phyloP scores from a whole-genome alignment of 2,888 invertebrate species.

The Drosophila vallismaia region DNA sequence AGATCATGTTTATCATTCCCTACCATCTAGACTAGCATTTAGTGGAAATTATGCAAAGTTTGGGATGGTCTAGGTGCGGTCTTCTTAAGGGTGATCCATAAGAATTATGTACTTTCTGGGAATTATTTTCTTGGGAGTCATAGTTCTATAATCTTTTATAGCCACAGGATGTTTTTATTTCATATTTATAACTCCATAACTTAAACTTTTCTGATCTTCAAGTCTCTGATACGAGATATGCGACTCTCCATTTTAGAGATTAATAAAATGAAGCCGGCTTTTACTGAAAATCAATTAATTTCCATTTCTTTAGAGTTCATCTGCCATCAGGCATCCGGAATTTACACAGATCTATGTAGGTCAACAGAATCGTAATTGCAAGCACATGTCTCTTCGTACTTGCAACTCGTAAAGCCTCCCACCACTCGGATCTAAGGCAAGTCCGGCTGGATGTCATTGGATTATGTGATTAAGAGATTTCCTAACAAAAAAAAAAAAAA shows the following conservation, averaged over 20 bases:
- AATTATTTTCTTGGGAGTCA: not conserved
- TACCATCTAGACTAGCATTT: slow-evolving; percentile 25
- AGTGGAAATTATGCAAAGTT: slow-evolving; percentile 57
- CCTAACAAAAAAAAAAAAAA: slow-evolving; percentile 12
- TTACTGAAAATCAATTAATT: slow-evolving; percentile 12
- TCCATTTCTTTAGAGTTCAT: slow-evolving; percentile 4
- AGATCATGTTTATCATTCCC: slow-evolving; percentile 23
- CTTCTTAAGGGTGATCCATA: not conserved
- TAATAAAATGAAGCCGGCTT: too few relatives aligned
- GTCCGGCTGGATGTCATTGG: slow-evolving; percentile 29
- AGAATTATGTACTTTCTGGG: slow-evolving; percentile 15
- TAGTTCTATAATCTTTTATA: not conserved
- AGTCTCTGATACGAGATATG: too few relatives aligned
- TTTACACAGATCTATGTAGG: slow-evolving; percentile 48
- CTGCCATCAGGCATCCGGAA: slow-evolving; percentile 37
- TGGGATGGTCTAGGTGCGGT: slow-evolving; percentile 7
- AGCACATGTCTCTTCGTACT: slow-evolving; percentile 53
- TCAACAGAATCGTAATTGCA: slow-evolving; percentile 53
- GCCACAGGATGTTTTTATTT: not conserved
- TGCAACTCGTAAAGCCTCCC: not conserved
- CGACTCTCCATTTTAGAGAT: too few relatives aligned
- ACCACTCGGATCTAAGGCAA: slow-evolving; percentile 15
- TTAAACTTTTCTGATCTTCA: too few relatives aligned
- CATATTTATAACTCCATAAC: too few relatives aligned
- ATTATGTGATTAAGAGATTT: slow-evolving; percentile 71